These are phyloP conservation scores for Brevimyrus niger DNA, from an alignment of 2,113 vertebrate genomes.

Conservation along the genomic window DNA sequence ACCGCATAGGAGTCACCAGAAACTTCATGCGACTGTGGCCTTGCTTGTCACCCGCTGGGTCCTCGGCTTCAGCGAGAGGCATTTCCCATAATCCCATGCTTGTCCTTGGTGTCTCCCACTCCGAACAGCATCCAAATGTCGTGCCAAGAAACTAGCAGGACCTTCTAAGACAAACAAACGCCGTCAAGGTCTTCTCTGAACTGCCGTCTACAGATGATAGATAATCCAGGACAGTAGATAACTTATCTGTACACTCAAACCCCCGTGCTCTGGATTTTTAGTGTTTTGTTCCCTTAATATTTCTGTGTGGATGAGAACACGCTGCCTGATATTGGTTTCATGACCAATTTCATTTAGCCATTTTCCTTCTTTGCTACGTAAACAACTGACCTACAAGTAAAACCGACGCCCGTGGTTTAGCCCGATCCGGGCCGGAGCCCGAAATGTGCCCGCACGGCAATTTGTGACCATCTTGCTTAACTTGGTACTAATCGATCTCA, in stretches of 20 bases:
- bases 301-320: not conserved
- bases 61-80: not conserved
- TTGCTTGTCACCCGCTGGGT: not conserved
- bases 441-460: not conserved
- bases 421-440: not conserved
- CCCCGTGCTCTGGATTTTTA: not conserved
- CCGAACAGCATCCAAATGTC: not conserved
- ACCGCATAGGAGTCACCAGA: not conserved
- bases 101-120: not conserved
- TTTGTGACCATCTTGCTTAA: not conserved
- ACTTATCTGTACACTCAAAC: not conserved
- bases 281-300: not conserved
- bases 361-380: not conserved
- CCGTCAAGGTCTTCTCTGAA: not conserved
- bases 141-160: conserved; percentile 18
- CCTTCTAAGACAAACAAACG: not conserved
- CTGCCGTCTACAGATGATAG: not conserved
- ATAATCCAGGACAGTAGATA: not conserved
- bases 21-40: not conserved
- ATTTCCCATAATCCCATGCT: not conserved
- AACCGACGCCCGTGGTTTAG: not conserved
- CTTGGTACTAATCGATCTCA: not conserved
- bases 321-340: conserved; percentile 5
- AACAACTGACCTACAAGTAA: not conserved
- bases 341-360: conserved; percentile 10